Conservation (phyloP, 2,113 vertebrate species). For the Pseudorhombus dupliciocellatus region DNA sequence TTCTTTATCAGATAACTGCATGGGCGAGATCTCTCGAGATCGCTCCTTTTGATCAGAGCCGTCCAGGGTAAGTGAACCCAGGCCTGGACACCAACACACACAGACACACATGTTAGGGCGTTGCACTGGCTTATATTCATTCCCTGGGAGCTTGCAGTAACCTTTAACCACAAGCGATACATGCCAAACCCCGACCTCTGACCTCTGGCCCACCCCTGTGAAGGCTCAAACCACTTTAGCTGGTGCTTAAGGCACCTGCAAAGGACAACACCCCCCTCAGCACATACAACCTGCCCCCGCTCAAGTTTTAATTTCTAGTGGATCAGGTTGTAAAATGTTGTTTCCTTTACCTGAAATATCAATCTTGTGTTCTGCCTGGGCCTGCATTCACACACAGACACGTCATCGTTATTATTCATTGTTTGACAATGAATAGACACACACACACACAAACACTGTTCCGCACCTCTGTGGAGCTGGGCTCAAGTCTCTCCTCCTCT, state of each 20-base stretch:
- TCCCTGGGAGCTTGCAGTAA: constrained; percentile 12
- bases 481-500: constrained; percentile 27
- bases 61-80: constrained; percentile 41
- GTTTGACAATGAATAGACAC: neutral
- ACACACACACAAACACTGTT: neutral
- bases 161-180: constrained; percentile 37
- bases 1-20: constrained; percentile 40
- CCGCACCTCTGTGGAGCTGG: constrained; percentile 43
- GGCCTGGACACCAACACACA: constrained; percentile 46
- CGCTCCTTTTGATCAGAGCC: constrained; percentile 35
- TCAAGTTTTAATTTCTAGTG: neutral
- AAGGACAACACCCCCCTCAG: neutral
- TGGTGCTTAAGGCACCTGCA: neutral
- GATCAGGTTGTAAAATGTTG: neutral
- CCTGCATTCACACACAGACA: constrained; percentile 43
- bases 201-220: constrained; percentile 15
- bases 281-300: neutral
- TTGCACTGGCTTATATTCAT: constrained; percentile 2
- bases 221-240: neutral
- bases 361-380: constrained; percentile 25
- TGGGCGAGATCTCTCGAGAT: constrained; percentile 53
- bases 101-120: neutral
- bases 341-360: constrained; percentile 61
- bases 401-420: constrained; percentile 3
- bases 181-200: constrained; percentile 27